phyloP scores from a whole-genome alignment of 2,113 vertebrate species.

The Acrocephalus arundinaceus region DNA sequence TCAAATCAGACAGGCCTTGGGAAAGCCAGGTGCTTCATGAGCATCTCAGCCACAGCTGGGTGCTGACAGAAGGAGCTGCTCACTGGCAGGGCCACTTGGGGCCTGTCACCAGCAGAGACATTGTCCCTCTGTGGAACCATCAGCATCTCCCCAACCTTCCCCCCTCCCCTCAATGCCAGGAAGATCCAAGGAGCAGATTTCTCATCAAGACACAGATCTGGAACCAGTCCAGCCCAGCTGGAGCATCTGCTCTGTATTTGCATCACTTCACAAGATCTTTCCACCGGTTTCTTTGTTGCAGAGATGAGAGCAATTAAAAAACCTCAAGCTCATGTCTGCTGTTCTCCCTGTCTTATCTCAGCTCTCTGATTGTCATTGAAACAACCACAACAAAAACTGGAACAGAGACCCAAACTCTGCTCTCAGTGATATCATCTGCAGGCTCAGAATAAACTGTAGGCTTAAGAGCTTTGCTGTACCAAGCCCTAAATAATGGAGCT shows the following conservation, averaged over 20 bases:
- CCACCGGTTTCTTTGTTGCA: background rate
- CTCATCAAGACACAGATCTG: background rate
- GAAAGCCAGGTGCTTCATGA: background rate
- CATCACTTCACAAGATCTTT: background rate
- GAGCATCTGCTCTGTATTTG: conserved; percentile 12
- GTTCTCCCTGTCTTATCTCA: background rate
- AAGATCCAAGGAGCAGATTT: background rate
- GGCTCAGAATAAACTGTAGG: background rate
- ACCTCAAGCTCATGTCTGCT: background rate
- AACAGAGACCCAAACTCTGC: background rate
- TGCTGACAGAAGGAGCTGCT: background rate
- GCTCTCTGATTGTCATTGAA: background rate
- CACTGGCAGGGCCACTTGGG: background rate
- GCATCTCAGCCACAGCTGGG: background rate
- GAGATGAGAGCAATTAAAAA: background rate
- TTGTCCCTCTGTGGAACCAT: background rate
- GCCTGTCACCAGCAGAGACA: background rate
- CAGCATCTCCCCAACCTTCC: background rate
- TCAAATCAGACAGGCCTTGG: background rate
- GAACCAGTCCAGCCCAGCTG: conserved; percentile 8
- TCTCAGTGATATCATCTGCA: background rate
- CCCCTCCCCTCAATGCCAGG: background rate
- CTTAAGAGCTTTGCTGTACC: conserved; percentile 13
- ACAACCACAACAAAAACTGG: background rate
- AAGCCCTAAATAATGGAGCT: background rate